Percentiles rank a stretch among this genome's conserved stretches.
Conservation (phyloP, 2,113 vertebrate species). For the Dissostichus mawsoni region DNA sequence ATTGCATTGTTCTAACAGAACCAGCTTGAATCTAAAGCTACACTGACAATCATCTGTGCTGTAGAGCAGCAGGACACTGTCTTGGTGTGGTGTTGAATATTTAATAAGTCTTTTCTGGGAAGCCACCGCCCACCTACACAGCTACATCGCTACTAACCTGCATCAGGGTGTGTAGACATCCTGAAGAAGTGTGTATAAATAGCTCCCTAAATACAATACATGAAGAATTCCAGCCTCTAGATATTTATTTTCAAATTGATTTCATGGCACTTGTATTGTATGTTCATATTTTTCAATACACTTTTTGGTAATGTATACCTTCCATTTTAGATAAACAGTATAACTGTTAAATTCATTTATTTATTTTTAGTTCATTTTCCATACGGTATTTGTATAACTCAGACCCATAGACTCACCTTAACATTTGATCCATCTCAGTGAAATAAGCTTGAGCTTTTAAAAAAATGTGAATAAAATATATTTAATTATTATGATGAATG, state of each 20-base stretch:
- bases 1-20: background rate
- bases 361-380: background rate
- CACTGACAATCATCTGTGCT: background rate
- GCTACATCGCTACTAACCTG: constrained; percentile 7
- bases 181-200: background rate
- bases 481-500: too few relatives aligned
- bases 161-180: background rate
- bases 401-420: too few relatives aligned
- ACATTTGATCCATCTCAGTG: too few relatives aligned
- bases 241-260: background rate
- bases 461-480: too few relatives aligned
- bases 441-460: too few relatives aligned
- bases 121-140: constrained; percentile 6
- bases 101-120: constrained; percentile 40
- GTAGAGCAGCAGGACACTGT: background rate
- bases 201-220: background rate
- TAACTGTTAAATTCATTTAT: background rate
- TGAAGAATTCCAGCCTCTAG: background rate
- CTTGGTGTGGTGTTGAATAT: constrained; percentile 39
- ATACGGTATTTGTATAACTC: too few relatives aligned
- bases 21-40: background rate
- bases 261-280: background rate
- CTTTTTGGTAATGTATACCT: too few relatives aligned
- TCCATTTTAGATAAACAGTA: background rate
- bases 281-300: background rate